Evolutionary conservation across 1,140 invertebrate genomes (phyloP), one percentile per base, ranked within the genome.

Genomic region (Lucilia cuprina): DNA sequence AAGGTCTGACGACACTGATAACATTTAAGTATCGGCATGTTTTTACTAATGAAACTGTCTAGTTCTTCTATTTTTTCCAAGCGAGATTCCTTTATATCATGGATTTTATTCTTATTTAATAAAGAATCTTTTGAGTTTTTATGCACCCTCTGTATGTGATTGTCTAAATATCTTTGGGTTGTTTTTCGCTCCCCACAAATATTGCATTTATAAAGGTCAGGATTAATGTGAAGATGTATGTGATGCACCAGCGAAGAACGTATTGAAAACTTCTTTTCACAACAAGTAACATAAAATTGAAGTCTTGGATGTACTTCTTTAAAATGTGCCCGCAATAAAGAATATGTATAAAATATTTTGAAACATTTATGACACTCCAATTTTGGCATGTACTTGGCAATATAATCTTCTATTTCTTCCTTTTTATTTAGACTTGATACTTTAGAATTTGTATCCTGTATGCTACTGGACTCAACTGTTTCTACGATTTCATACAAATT

Each of bases 191-290:
- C 75, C 7, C 82, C 78, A 65, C 84, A 84, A 55, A 74, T 82
- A 13, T 35, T 21, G 13, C 55, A 87, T 82, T 85, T 84, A 78
- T 87, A 87, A 60, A 86, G 85, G 9, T 87, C 82, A 47, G 87
- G 87, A 85, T 88, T 85, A 82, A 86, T 84, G 74, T 88, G 87
- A 83, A 86, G 84, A 74, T 84, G 85, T 25, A 88, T 84, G 50
- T 88, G 87, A 83, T 88, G 87, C 13, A 88, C 87, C 13, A 87
- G 86, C 2, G 86, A 84, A 17, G 84, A 85, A 0, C 87, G 85
- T 21, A 86, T 85, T 25, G 85, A 85, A 83, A 86, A 88, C 74
- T 87, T 87, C 19, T 86, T 83, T 25, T 87, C 84, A 19, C 87
- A 88, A 65, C 87, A 88, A 19, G 84, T 77, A 14, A 86, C 87